Base-by-base conservation (phyloP, 2,113 vertebrate species). In the Colius striatus region DNA sequence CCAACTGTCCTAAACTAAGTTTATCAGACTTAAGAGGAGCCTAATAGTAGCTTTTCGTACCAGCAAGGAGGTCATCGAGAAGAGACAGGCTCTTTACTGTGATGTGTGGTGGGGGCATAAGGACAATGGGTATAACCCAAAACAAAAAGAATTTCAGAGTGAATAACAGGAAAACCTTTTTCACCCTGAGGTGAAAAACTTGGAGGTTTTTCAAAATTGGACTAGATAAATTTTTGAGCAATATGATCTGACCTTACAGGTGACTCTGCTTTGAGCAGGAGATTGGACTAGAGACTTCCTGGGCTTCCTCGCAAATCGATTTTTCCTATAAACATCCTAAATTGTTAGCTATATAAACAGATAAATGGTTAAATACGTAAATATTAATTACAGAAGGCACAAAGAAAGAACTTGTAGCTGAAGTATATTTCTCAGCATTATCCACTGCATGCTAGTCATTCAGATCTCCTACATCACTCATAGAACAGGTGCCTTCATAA, bases 81-180 rank as follows among this genome's bases (percentile, higher is more conserved):
- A 76, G 16, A 89, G 11, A 11, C 41, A 77, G 55, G 18, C 23
- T 92, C 22, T 70, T 53, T 67, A 65, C 25, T 53, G 4, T 10
- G 21, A 48, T 55, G 23, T 20, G 16, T 57, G 17, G 34, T 18
- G 22, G 4, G 7, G 21, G 17, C 2, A 51, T 65, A 19, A 2
- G 16, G 13, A 51, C 34, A 85, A 43, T 0, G 0, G 25, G 11
- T 19, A 43, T 43, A 60, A 80, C 11, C 4, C 62, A 26, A 84
- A 76, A 58, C 5, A 63, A 16, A 41, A 34, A 50, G 36, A 48
- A 25, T 43, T 84, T 87, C 48, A 29, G 57, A 75, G 19, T 16
- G 13, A 7, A 32, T 51, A 63, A 34, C 0, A 67, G 22, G n/a
- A 74, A 93, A 93, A 58, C 34, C 1, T 77, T 73, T 78, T 58